Percentiles rank a stretch among this genome's conserved stretches.
Evolutionary conservation across 2,113 vertebrate genomes (phyloP).

Genomic region (Psophia crepitans): DNA sequence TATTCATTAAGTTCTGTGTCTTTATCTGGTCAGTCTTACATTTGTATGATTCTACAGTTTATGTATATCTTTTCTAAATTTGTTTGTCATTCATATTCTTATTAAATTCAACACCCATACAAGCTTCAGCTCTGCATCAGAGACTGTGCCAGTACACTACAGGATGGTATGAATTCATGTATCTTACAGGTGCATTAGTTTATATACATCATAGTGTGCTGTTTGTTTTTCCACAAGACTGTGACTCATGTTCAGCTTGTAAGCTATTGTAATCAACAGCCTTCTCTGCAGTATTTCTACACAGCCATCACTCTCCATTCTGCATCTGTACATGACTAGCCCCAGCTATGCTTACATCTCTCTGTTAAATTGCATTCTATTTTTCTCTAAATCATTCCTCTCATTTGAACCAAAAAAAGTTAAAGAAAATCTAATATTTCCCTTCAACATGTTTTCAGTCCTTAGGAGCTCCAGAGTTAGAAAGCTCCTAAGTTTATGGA

Average conservation of each 20-base stretch:
- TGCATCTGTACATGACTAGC: background rate
- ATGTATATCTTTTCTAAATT: background rate
- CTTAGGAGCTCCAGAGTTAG: background rate
- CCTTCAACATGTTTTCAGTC: background rate
- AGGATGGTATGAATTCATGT: background rate
- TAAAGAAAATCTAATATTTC: background rate
- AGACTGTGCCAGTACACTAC: background rate
- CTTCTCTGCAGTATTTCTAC: background rate
- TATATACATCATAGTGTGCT: background rate
- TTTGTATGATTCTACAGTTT: background rate
- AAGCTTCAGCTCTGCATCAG: background rate
- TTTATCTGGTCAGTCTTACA: background rate
- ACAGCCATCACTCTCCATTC: background rate
- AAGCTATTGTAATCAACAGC: background rate
- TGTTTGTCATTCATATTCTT: background rate
- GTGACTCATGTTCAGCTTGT: background rate
- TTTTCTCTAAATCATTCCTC: background rate
- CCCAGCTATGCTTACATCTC: background rate
- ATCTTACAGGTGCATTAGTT: background rate
- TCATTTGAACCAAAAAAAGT: background rate
- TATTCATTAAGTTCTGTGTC: background rate
- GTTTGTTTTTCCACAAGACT: background rate
- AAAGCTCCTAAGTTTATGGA: background rate
- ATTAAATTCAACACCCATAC: background rate
- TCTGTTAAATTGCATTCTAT: background rate